Base-by-base conservation (phyloP, 2,797 vertebrate species). In the Erpetoichthys calabaricus region DNA sequence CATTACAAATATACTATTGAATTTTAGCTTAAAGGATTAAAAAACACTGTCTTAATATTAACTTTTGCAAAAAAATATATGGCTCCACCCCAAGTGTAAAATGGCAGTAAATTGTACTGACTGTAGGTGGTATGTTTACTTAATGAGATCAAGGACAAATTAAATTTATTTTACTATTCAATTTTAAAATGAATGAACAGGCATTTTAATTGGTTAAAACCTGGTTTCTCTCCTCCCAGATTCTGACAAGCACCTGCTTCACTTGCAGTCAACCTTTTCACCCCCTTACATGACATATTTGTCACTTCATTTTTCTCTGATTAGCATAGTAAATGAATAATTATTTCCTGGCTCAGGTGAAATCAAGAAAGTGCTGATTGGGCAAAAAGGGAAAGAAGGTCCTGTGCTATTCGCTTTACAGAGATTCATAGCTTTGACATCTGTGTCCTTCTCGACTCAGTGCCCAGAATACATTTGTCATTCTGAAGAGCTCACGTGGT, bases 391-490 rank as follows among this genome's bases (percentile, higher is more conserved):
- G 78, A 73, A 60, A 8, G 62, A 59, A 73, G 62, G 44, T 60
- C 68, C 45, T 67, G 57, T 67, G 60, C 63, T 45, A 1, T 61
- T 56, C 67, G 68, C 53, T 66, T 70, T 71, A 60, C 65, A 74
- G 74, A 83, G 85, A 94, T 89, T 87, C 89, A 89, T 81, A 60
- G 78, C 76, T 91, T 82, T 91, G 89, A 92, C 93, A 97, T 92
- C 89, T 93, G 89, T 80, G 93, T 94, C 94, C 93, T 96, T 97
- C 93, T 90, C 91, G 84, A 91, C 69, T 91, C 80, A 72, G 73
- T 87, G 91, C 87, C 77, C 86, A 74, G 67, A 71, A 84, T 79
- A 83, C 81, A 86, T 96, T 87, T 86, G 80, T 95, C 84, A 87
- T 73, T 62, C 72, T 64, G 42, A 80, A 59, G 47, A 71, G 74